These are phyloP conservation scores for Thalassophryne amazonica DNA, from an alignment of 2,797 vertebrate species.

Conservation along the genomic window DNA sequence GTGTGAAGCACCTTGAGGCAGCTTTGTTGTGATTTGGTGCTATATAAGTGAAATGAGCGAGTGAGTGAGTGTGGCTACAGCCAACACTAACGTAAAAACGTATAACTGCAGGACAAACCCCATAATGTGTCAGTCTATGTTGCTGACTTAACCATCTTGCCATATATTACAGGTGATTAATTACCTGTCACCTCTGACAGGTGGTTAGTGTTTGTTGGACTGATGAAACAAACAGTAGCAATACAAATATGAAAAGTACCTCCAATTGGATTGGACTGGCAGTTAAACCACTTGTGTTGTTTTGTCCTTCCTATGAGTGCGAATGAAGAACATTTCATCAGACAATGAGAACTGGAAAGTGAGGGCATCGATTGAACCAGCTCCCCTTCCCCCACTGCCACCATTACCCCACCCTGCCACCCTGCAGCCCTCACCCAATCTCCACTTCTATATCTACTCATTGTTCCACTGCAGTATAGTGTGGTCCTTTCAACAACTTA, in stretches of 20 bases:
- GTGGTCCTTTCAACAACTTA: constrained; percentile 58
- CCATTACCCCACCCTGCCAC: too few species aligned
- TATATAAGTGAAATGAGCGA: too few species aligned
- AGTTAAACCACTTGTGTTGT: constrained; percentile 26
- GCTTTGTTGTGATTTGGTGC: too few species aligned
- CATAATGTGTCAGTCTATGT: constrained; percentile 12
- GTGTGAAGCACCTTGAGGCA: too few species aligned
- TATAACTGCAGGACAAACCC: neutral
- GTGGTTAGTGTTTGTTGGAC: constrained; percentile 17
- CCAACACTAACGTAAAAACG: neutral
- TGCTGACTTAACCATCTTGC: constrained; percentile 25
- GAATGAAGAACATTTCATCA: constrained; percentile 43
- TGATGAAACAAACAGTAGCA: constrained; percentile 33
- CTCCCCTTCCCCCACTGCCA: neutral
- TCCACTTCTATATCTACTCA: constrained; percentile 46
- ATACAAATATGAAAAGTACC: constrained; percentile 15
- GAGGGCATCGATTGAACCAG: constrained; percentile 20
- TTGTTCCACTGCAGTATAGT: too few species aligned
- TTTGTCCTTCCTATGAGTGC: constrained; percentile 4
- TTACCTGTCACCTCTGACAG: constrained; percentile 38
- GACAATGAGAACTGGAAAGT: constrained; percentile 21
- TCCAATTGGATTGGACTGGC: constrained; percentile 20
- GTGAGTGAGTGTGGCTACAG: too few species aligned
- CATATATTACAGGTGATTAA: constrained; percentile 44
- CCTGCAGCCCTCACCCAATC: constrained; percentile 19